Percentiles rank a stretch among this genome's conserved stretches.
Evolutionary conservation across 2,113 vertebrate species (phyloP).

Genomic region (Stomatorhinus ivindoensis): DNA sequence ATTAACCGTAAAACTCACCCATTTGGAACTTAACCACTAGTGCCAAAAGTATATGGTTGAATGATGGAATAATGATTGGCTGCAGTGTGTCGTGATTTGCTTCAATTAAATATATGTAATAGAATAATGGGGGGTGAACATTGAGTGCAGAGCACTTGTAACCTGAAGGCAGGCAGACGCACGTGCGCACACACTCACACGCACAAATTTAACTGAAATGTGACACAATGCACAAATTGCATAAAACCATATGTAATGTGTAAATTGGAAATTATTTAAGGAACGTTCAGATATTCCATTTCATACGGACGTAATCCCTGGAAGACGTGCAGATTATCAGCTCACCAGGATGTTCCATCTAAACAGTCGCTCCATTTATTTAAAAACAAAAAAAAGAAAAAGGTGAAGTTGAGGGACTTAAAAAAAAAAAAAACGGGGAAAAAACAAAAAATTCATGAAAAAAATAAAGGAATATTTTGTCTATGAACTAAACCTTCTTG

Average conservation of each 20-base stretch:
- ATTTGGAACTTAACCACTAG: neutral
- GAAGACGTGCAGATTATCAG: constrained; percentile 50
- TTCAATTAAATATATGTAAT: neutral
- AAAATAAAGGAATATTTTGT: neutral
- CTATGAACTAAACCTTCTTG: neutral
- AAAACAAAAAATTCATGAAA: constrained; percentile 1
- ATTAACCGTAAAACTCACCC: neutral
- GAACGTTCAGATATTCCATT: constrained; percentile 26
- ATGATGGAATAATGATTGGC: constrained; percentile 9
- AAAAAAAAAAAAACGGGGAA: neutral
- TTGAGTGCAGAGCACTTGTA: neutral
- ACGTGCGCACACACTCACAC: no score
- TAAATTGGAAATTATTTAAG: constrained; percentile 43
- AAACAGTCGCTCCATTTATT: constrained; percentile 19
- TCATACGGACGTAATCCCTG: constrained; percentile 40
- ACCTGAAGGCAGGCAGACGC: neutral
- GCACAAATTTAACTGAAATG: neutral
- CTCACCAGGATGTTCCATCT: constrained; percentile 41
- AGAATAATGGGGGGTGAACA: neutral
- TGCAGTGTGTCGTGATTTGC: neutral
- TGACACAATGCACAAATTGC: neutral
- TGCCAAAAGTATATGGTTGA: neutral
- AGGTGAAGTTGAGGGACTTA: neutral
- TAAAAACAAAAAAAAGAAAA: neutral
- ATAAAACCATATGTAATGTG: constrained; percentile 12